Conservation (phyloP, 2,797 vertebrate species). For the Dipus sagitta region DNA sequence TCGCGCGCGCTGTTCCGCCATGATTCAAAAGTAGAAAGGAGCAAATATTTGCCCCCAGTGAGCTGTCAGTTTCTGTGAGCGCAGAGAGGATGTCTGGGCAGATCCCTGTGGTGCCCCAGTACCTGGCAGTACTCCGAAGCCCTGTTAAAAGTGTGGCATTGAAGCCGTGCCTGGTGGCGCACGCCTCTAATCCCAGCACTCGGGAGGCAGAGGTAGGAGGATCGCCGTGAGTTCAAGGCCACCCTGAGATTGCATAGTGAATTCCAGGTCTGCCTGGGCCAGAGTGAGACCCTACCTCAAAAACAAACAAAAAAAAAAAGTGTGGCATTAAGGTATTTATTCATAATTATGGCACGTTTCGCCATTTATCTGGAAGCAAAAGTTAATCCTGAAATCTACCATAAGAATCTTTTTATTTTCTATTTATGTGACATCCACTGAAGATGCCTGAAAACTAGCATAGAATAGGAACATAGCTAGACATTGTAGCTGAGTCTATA, state of each 20-base stretch:
- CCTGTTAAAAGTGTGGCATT: not conserved
- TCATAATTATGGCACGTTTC: not conserved
- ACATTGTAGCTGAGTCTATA: not conserved
- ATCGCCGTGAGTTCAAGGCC: no score
- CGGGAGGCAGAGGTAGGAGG: no score
- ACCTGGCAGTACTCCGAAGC: not conserved
- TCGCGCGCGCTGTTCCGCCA: conserved; percentile 53
- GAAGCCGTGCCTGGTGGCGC: no score
- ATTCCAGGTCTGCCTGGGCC: no score
- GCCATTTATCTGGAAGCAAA: not conserved
- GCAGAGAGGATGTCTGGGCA: not conserved
- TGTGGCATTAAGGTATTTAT: not conserved
- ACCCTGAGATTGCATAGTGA: no score
- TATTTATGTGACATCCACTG: not conserved
- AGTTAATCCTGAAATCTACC: not conserved
- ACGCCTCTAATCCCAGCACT: no score
- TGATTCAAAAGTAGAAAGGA: not conserved
- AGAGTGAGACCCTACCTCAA: no score
- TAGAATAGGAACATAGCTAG: not conserved
- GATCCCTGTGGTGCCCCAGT: fast-evolving
- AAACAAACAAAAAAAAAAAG: no score
- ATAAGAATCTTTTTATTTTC: not conserved
- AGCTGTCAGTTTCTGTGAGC: not conserved
- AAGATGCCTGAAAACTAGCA: not conserved
- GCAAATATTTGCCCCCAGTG: not conserved